A percentile compares a stretch with the other conserved stretches of the same genome.
phyloP scores from a whole-genome alignment of 2,888 invertebrate genomes.

The Rhagonycha lutea region DNA sequence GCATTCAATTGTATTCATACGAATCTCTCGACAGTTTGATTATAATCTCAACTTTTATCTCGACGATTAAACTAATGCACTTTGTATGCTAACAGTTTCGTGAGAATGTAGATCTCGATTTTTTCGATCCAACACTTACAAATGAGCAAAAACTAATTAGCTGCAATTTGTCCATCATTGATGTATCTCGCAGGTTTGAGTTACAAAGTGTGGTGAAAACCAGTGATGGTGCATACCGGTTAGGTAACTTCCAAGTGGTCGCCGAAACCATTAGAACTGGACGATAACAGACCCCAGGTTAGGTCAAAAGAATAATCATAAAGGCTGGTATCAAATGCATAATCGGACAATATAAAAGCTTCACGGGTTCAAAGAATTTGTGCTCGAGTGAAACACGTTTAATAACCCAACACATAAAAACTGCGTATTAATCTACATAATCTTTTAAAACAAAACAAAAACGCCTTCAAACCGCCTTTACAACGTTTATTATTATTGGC shows the following conservation, averaged over 20 bases:
- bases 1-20: slow-evolving; percentile 39
- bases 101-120: slow-evolving; percentile 27
- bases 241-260: background rate
- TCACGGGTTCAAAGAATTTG: background rate
- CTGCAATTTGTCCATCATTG: background rate
- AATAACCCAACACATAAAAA: background rate
- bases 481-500: background rate
- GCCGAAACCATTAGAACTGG: background rate
- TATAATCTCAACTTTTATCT: slow-evolving; percentile 34
- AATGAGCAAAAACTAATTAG: background rate
- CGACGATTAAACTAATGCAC: slow-evolving; percentile 16
- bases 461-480: background rate
- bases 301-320: background rate
- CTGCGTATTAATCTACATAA: background rate
- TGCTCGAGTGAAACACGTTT: background rate
- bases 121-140: slow-evolving; percentile 2
- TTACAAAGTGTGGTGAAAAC: background rate
- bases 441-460: background rate
- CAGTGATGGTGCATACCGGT: background rate
- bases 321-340: background rate
- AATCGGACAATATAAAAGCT: background rate
- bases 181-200: background rate
- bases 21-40: slow-evolving; percentile 40
- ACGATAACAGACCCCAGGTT: background rate
- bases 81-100: slow-evolving; percentile 18